Evolutionary conservation across 2,113 vertebrate genomes (phyloP).

Genomic region (Silurus meridionalis): DNA sequence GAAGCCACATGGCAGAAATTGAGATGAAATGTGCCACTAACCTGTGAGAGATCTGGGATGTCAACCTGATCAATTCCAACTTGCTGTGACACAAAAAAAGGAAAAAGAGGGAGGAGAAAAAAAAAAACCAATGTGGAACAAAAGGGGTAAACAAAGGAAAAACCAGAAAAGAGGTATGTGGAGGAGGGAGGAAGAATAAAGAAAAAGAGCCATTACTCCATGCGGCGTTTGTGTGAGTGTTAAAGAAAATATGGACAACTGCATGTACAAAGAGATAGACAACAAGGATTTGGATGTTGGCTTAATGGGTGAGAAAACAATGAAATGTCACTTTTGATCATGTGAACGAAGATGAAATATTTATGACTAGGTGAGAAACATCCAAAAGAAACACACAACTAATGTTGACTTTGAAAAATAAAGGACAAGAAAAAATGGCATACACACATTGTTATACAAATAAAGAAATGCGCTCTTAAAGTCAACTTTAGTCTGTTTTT

Average conservation of each 20-base stretch:
- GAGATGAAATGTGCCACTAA: constrained; percentile 73
- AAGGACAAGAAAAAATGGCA: constrained; percentile 69
- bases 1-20: constrained; percentile 61
- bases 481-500: constrained; percentile 75
- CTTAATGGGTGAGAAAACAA: constrained; percentile 50
- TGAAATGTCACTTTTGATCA: constrained; percentile 68
- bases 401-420: constrained; percentile 78
- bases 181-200: constrained; percentile 56
- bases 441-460: constrained; percentile 73
- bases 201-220: constrained; percentile 61
- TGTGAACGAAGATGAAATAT: constrained; percentile 61
- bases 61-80: constrained; percentile 83
- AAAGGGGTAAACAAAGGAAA: constrained; percentile 48
- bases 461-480: constrained; percentile 76
- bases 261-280: constrained; percentile 51
- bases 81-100: constrained; percentile 77
- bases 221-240: constrained; percentile 56
- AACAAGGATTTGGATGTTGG: constrained; percentile 43
- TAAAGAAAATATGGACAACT: constrained; percentile 52
- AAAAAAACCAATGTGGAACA: constrained; percentile 48
- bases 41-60: constrained; percentile 84
- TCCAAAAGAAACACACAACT: constrained; percentile 74
- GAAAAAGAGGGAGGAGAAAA: constrained; percentile 52
- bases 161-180: constrained; percentile 48
- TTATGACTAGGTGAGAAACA: constrained; percentile 68